Evolutionary conservation across 2,797 vertebrate species (phyloP).

Genomic region (Choloepus didactylus): DNA sequence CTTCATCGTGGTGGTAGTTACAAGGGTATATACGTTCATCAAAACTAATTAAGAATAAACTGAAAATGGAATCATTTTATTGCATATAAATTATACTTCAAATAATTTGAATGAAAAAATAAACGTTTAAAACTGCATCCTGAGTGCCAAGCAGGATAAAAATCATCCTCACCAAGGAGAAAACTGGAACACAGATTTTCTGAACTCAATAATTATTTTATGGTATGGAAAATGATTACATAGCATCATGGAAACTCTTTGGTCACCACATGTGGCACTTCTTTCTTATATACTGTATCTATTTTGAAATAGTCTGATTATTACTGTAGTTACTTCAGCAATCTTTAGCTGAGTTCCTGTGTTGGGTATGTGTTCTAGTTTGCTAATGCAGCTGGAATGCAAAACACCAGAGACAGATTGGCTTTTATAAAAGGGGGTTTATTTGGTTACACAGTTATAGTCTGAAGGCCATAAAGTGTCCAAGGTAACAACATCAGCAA

Average conservation of each 20-base stretch:
- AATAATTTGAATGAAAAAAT: background rate
- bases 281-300: background rate
- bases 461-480: too few species aligned
- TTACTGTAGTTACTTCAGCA: too few species aligned
- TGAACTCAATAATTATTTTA: background rate
- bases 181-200: background rate
- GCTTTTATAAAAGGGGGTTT: too few species aligned
- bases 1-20: background rate
- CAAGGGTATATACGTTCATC: background rate
- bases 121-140: background rate
- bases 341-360: background rate
- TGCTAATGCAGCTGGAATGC: too few species aligned
- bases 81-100: background rate
- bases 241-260: too few species aligned
- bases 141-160: background rate
- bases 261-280: background rate
- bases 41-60: background rate
- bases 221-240: background rate
- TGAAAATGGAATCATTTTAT: background rate
- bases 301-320: background rate
- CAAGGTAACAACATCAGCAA: too few species aligned
- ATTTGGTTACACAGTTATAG: too few species aligned
- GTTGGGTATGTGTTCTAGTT: too few species aligned
- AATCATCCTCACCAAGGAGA: background rate
- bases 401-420: too few species aligned